Conservation (phyloP, 2,888 invertebrate species). For the Acleris holmiana region DNA sequence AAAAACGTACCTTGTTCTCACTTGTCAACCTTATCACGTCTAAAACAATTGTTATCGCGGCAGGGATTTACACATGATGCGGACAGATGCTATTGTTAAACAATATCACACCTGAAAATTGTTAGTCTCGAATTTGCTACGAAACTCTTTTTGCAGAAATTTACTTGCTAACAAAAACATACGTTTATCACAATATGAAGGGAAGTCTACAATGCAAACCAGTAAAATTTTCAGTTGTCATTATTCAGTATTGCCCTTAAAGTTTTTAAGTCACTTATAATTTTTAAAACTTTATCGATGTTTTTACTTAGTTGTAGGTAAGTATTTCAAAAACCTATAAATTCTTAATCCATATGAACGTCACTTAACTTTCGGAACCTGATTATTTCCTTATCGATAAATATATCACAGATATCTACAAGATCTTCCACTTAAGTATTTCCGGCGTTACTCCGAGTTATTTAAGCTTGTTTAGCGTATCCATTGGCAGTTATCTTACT, state of each 20-base stretch:
- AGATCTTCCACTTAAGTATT: background rate
- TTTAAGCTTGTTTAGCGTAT: background rate
- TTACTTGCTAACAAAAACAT: background rate
- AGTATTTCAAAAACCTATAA: no score
- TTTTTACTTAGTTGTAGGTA: no score
- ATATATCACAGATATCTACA: background rate
- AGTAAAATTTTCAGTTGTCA: no score
- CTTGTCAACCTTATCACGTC: slow-evolving; percentile 20
- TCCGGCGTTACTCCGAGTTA: background rate
- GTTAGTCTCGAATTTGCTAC: background rate
- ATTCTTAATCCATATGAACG: no score
- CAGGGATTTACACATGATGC: slow-evolving; percentile 19
- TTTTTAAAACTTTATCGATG: no score
- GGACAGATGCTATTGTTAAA: slow-evolving; percentile 22
- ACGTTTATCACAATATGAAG: background rate
- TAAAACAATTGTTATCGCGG: slow-evolving; percentile 11
- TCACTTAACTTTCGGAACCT: background rate
- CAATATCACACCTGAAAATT: background rate
- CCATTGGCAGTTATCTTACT: no score
- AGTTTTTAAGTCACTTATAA: no score
- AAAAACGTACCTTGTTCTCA: background rate
- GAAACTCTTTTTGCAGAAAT: background rate
- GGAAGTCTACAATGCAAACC: no score
- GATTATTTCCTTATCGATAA: background rate
- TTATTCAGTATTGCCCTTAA: no score